Conservation (phyloP, 1,140 invertebrate genomes). For the Manduca sexta region DNA sequence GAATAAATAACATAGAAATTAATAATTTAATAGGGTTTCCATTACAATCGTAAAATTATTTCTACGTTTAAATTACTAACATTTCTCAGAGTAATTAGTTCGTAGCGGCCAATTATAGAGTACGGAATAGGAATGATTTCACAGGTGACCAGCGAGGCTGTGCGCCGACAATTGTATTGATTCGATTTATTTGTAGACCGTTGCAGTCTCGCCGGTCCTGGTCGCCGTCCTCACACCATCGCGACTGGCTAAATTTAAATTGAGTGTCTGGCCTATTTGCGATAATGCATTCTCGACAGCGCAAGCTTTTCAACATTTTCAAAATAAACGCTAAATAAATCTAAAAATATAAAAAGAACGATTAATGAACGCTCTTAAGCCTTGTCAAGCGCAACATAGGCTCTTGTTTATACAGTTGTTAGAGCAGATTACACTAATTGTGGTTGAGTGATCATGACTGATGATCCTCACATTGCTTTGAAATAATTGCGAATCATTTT, state of each 20-base stretch:
- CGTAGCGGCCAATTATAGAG: no score
- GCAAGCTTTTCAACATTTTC: not conserved
- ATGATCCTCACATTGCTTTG: slow-evolving; percentile 27
- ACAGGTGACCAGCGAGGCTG: not conserved
- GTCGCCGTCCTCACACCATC: slow-evolving; percentile 11
- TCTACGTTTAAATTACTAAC: no score
- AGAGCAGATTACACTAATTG: not conserved
- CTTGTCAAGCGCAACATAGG: no score
- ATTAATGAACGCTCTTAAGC: no score
- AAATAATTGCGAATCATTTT: slow-evolving; percentile 49
- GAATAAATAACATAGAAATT: no score
- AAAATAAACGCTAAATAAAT: not conserved
- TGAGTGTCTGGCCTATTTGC: slow-evolving; percentile 3
- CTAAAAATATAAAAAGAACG: no score
- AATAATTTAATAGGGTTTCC: no score
- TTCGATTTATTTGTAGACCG: slow-evolving; percentile 46
- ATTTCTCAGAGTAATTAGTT: no score
- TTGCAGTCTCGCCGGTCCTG: slow-evolving; percentile 14
- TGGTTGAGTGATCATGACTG: slow-evolving; percentile 4
- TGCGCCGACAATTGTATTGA: slow-evolving; percentile 32
- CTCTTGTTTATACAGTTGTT: not conserved
- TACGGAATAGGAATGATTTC: not conserved
- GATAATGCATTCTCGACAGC: not conserved
- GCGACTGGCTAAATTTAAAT: slow-evolving; percentile 13
- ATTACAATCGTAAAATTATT: no score